Conservation (phyloP, 2,888 invertebrate genomes). For the Philonicus albiceps region DNA sequence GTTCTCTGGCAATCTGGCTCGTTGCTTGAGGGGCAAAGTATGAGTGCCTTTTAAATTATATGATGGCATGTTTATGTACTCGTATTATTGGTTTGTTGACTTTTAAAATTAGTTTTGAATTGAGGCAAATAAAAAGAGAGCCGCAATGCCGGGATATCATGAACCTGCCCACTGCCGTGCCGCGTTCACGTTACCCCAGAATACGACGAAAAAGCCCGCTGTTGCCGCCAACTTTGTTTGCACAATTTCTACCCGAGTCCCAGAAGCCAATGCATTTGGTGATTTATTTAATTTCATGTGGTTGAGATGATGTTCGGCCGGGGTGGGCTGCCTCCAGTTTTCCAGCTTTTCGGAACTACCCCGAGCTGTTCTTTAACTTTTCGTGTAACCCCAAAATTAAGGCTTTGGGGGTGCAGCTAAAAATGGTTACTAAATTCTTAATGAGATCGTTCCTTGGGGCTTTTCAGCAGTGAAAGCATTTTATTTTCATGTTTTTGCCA, state of each 20-base stretch:
- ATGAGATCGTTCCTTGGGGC: slow-evolving; percentile 43
- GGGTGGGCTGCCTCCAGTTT: neutral
- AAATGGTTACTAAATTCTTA: slow-evolving; percentile 46
- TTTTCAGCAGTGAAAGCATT: slow-evolving; percentile 31
- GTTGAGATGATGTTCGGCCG: neutral
- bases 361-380: slow-evolving; percentile 11
- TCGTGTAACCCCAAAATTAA: slow-evolving; percentile 35
- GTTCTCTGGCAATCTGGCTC: neutral
- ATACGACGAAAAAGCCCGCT: slow-evolving; percentile 6
- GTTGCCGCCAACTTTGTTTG: slow-evolving; percentile 43
- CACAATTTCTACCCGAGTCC: slow-evolving; percentile 17
- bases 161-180: neutral
- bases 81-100: slow-evolving; percentile 59
- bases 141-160: slow-evolving; percentile 1
- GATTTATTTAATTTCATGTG: slow-evolving; percentile 46
- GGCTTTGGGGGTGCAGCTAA: slow-evolving; percentile 38
- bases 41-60: slow-evolving; percentile 40
- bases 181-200: slow-evolving; percentile 14
- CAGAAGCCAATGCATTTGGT: slow-evolving; percentile 40
- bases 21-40: slow-evolving; percentile 32
- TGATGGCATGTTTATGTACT: slow-evolving; percentile 42
- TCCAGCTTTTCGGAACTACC: neutral
- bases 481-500: slow-evolving; percentile 31
- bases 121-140: slow-evolving; percentile 58
- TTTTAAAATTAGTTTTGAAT: slow-evolving; percentile 63